Conservation (phyloP, 2,797 vertebrate genomes). For the Chaenodraco wilsoni region DNA sequence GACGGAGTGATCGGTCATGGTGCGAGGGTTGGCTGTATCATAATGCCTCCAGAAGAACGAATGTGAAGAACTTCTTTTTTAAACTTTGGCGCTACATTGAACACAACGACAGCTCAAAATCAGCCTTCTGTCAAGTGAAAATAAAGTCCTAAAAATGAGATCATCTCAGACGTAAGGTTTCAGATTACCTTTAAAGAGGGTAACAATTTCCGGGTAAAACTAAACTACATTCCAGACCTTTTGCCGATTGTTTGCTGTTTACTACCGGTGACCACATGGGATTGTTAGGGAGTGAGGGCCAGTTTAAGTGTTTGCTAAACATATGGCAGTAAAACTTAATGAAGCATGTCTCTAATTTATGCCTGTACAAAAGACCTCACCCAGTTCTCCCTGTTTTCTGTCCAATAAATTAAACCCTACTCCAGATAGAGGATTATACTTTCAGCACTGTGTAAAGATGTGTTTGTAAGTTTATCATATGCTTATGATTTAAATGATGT, state of each 20-base stretch:
- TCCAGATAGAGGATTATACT: slow-evolving; percentile 23
- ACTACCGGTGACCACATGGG: slow-evolving; percentile 11
- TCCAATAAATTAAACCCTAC: slow-evolving; percentile 23
- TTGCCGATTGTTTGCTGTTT: slow-evolving; percentile 30
- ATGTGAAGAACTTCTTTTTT: not conserved
- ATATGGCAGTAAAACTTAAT: slow-evolving; percentile 17
- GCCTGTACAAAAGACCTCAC: slow-evolving; percentile 16
- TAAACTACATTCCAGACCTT: slow-evolving; percentile 34
- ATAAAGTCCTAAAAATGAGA: slow-evolving; percentile 13
- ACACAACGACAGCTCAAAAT: not conserved
- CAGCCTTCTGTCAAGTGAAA: slow-evolving; percentile 1
- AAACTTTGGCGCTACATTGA: not conserved
- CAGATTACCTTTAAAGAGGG: slow-evolving; percentile 29
- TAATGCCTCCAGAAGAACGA: not conserved
- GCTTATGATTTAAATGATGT: slow-evolving; percentile 54
- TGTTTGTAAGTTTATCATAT: slow-evolving; percentile 44
- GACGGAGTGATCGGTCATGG: slow-evolving; percentile 32
- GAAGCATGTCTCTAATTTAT: slow-evolving; percentile 20
- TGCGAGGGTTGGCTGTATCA: not conserved
- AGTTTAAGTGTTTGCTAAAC: slow-evolving; percentile 15
- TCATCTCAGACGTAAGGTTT: slow-evolving; percentile 28
- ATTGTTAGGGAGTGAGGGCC: not conserved
- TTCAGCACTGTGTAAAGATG: slow-evolving; percentile 25
- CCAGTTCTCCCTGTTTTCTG: not conserved
- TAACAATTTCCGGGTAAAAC: slow-evolving; percentile 10